Base-by-base conservation (phyloP, 2,888 invertebrate species). In the Tenthredo amoena region DNA sequence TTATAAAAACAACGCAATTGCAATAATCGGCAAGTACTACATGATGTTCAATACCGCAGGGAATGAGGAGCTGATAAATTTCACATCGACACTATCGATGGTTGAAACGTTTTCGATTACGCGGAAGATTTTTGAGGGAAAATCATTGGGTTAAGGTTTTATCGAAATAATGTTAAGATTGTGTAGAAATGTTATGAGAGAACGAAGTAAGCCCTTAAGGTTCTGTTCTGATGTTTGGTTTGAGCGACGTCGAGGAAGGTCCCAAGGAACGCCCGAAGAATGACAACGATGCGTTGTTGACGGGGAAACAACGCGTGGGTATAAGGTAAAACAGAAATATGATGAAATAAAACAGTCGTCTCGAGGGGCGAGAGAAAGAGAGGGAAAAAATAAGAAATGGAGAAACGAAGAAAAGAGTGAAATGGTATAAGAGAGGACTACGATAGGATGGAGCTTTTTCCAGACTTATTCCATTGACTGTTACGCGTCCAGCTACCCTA, bases 281-380 rank as follows among this genome's bases (percentile, higher is more conserved):
- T 81, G 81, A 81, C 81, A 81, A 81, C 58, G 81, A 81, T 81
- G 81, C 62, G 81, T 81, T 81, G 81, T 81, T 37, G 58, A 81
- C 81, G 58, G 58, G 62, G 9, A 81, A 81, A 81, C 81, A 81
- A 81, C 62, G 58, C 58, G 77, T 62, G 81, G 81, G 81, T 34
- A 81, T 81, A 40, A 81, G 62, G 81, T 40, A 50, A 58, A 81
- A 81, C 58, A 81, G 58, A 81, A 81, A 81, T 81, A 81, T 62
- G 81, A 58, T 81, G 58, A 81, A 81, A 81, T 81, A 40, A 81
- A 81, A 62, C 81, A 81, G 58, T 62, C 62, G 81, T 62, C 81
- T 81, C 81, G 40, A 62, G 81, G 81, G 62, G 21, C 40, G 15
- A 40, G 40, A 26, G 37, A 62, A 21, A 26, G 58, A n/a, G 26